Evolutionary conservation across 2,113 vertebrate genomes (phyloP), one percentile per base, ranked within the genome.

Genomic region (Vulpes ferrilata): DNA sequence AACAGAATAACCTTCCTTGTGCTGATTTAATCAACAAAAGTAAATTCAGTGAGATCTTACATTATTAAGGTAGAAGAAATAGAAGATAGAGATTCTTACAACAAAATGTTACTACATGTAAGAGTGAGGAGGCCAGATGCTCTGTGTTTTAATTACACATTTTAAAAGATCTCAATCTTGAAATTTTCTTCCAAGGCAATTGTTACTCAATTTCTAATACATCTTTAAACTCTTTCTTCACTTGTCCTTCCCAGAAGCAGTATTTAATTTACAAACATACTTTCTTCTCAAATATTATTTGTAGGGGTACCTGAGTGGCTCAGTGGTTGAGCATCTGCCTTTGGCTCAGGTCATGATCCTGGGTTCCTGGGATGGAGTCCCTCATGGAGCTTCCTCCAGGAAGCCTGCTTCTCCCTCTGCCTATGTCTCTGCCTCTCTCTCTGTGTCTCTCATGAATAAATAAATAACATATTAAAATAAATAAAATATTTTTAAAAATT

Each of bases 71-170:
- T 84, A 84, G 60, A 89, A 62, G 27, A 55, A 53, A 55, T 27
- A 79, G 48, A 69, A 82, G 38, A 69, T 25, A 89, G 67, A 82
- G 78, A 91, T 74, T 93, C 32, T 94, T 65, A 86, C 1, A 86
- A n/a, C 4, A 15, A 59, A 71, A 48, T 64, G 64, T 19, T 64
- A 92, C 59, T 91, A 23, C 32, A 10, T 67, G 4, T 67, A 83
- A 65, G 13, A 88, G 38, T 35, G 20, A 65, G 35, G 38, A 89
- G 65, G 80, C 23, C 35, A 90, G 74, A 30, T 80, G 12, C 3
- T 51, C 57, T 97, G 38, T 32, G 71, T 90, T 97, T 94, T 89
- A 96, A 97, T 74, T 65, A 65, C 43, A 84, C 79, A 81, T 85
- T 85, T 15, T 5, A 64, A 64, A 92, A 94, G 48, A 65, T 27